Evolutionary conservation across 2,113 vertebrate genomes (phyloP).

Genomic region (Hirundichthys speculiger): DNA sequence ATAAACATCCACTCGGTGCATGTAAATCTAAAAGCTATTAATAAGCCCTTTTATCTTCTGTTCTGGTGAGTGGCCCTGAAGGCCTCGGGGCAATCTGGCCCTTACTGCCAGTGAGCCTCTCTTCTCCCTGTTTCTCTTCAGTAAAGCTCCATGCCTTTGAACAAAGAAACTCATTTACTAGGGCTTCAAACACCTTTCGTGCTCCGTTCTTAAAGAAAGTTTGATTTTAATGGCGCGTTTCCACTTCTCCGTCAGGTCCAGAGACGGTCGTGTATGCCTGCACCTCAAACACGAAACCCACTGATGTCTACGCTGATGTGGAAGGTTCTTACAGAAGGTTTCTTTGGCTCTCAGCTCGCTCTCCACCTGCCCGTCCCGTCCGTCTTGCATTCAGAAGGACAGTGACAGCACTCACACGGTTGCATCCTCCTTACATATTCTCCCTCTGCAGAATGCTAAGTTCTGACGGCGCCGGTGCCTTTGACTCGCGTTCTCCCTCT

Average conservation of each 20-base stretch:
- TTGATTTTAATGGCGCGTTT: conserved; percentile 45
- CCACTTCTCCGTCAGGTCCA: conserved; percentile 31
- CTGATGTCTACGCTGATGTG: conserved; percentile 44
- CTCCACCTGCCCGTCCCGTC: conserved; percentile 57
- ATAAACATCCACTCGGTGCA: conserved; percentile 85
- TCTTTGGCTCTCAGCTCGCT: conserved; percentile 45
- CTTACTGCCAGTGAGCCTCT: conserved; percentile 49
- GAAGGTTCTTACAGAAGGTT: conserved; percentile 44
- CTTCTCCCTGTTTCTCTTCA: conserved; percentile 53
- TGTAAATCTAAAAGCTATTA: conserved; percentile 85
- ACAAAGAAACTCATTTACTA: conserved; percentile 52
- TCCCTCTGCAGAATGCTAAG: conserved; percentile 65
- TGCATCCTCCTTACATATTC: conserved; percentile 70
- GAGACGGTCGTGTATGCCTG: conserved; percentile 36
- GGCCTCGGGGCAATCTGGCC: conserved; percentile 68
- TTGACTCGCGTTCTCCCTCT: conserved; percentile 64
- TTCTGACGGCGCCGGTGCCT: conserved; percentile 70
- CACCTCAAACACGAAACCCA: conserved; percentile 44
- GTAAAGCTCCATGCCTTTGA: conserved; percentile 50
- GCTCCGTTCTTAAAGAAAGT: conserved; percentile 40
- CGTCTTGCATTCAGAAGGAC: conserved; percentile 62
- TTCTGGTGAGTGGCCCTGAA: conserved; percentile 67
- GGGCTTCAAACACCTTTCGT: conserved; percentile 54
- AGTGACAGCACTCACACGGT: conserved; percentile 71
- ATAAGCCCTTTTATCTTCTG: conserved; percentile 84